Evolutionary conservation across 2,888 invertebrate species (phyloP), one percentile per base, ranked within the genome.

Genomic region (Choristoneura rosaceana): DNA sequence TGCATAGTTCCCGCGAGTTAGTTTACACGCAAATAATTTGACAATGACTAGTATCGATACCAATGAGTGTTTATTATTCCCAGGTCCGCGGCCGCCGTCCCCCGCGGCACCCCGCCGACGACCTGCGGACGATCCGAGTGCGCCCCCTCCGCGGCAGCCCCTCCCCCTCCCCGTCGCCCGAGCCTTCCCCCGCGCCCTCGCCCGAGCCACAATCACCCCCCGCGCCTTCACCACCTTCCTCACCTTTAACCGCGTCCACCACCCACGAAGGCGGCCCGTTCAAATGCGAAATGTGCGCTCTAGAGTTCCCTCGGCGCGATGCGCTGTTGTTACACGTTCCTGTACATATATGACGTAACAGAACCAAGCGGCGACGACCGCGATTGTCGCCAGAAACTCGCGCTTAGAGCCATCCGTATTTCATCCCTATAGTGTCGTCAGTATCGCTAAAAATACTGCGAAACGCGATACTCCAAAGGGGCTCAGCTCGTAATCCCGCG

Each of bases 211-310:
- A 59, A 73, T 43, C 73, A 66, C 55, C 69, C 75, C 71, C 75
- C 50, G 67, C 76, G 10, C 74, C 74, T n/a, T 64, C 76, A 43
- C 34, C 76, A 38, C 59, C 65, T 61, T 4, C 76, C 7, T 52
- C 50, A 8, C 50, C 55, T 4, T 25, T 25, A 4, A 17, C 55
- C 10, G 5, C 55, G 3, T 25, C 55, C 12, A 55, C 25, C 25
- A n/a, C 55, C 25, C 55, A 90, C 15, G 94, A 95, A 71, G 95
- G 91, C 80, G 94, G 84, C 70, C 96, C 96, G 59, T 97, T 95
- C 89, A 96, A 96, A 78, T 98, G 98, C 85, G 97, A 97, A 87
- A 97, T 98, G 97, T 98, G 98, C 87, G 95, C 96, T 69, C 95
- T 96, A 63, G 95, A 96, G 78, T 98, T 98, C 88, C 92, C 95